Evolutionary conservation across 2,113 vertebrate genomes (phyloP).

Genomic region (Hystrix brachyura): DNA sequence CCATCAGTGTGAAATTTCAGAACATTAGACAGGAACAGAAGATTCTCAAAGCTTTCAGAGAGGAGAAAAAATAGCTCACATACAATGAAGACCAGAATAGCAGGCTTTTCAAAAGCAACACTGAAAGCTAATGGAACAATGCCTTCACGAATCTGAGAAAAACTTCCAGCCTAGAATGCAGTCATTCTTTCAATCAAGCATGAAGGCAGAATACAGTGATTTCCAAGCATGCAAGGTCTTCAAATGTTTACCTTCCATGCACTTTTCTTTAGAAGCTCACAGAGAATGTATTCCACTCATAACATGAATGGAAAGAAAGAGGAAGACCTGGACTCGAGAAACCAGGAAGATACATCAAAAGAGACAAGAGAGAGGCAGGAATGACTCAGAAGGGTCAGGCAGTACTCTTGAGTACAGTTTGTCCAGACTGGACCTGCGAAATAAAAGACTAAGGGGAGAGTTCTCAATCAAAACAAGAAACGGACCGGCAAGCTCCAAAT

Average conservation of each 20-base stretch:
- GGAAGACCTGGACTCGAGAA: background rate
- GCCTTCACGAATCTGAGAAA: background rate
- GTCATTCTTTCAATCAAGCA: background rate
- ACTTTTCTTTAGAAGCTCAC: background rate
- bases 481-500: background rate
- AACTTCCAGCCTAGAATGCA: background rate
- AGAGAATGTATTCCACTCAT: background rate
- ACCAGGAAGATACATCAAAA: background rate
- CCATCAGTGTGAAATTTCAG: background rate
- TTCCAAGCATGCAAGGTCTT: background rate
- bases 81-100: background rate
- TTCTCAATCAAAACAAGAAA: background rate
- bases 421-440: background rate
- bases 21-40: background rate
- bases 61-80: background rate
- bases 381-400: background rate
- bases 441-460: background rate
- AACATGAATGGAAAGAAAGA: background rate
- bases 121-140: background rate
- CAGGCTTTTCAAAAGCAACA: background rate
- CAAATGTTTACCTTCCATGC: background rate
- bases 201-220: background rate
- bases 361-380: background rate
- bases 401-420: background rate
- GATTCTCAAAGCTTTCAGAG: slow-evolving; percentile 26